Conservation (phyloP, 2,888 invertebrate species). For the Hemistola chrysoprasaria region DNA sequence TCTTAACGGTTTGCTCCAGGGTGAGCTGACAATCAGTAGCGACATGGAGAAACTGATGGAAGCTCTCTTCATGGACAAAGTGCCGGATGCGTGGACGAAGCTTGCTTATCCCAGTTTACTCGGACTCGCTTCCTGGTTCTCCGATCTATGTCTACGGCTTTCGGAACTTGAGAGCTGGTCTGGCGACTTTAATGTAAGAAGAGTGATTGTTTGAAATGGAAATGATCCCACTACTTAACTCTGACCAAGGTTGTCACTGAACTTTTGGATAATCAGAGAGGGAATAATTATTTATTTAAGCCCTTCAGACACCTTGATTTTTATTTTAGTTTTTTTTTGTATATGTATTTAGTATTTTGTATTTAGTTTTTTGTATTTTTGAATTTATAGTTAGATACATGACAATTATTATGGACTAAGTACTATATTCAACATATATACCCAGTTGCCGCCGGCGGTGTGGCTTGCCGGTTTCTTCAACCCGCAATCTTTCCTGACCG, state of each 20-base stretch:
- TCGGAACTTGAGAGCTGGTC: constrained; percentile 94
- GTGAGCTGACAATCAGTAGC: constrained; percentile 95
- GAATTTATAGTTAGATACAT: too few relatives aligned
- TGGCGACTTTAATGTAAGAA: constrained; percentile 88
- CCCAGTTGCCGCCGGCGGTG: constrained; percentile 90
- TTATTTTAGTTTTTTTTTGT: too few relatives aligned
- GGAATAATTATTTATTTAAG: too few relatives aligned
- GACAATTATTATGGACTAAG: constrained; percentile 15
- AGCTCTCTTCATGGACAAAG: constrained; percentile 92
- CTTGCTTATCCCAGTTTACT: constrained; percentile 94
- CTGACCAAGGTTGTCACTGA: too few relatives aligned
- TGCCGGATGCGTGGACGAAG: constrained; percentile 93
- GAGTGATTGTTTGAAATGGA: too few relatives aligned
- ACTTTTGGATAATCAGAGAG: too few relatives aligned
- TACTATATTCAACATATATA: too few relatives aligned
- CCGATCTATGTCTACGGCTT: constrained; percentile 90
- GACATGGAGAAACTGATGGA: constrained; percentile 95
- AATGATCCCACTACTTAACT: too few relatives aligned
- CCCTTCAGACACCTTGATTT: too few relatives aligned
- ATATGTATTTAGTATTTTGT: too few relatives aligned
- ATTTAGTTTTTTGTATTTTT: too few relatives aligned
- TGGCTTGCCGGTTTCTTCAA: constrained; percentile 98
- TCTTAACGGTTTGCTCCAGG: too few relatives aligned
- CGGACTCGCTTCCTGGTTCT: constrained; percentile 93
- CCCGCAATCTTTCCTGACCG: constrained; percentile 97